phyloP scores from a whole-genome alignment of 2,797 vertebrate genomes.

The Amphiprion clarkii region DNA sequence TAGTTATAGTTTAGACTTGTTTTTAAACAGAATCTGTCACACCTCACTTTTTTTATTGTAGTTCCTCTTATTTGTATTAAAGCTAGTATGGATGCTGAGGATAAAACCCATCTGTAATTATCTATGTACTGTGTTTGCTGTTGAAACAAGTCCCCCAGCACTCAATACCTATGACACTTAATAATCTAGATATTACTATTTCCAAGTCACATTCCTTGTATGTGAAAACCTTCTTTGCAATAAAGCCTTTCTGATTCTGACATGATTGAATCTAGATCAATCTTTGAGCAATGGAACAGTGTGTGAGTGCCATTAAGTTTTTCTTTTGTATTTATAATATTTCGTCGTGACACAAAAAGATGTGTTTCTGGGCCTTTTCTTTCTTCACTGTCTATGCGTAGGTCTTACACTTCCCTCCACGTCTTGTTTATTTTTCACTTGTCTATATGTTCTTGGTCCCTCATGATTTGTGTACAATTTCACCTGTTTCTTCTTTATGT shows the following conservation, averaged over 20 bases:
- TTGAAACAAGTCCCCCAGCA: too few species aligned
- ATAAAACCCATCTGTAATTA: slow-evolving; percentile 1
- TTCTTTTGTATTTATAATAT: too few species aligned
- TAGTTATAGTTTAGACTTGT: not conserved
- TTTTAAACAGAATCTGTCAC: not conserved
- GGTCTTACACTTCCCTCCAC: not conserved
- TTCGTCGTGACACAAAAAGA: too few species aligned
- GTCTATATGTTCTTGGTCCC: slow-evolving; percentile 3
- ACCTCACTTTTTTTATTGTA: not conserved
- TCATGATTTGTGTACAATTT: not conserved
- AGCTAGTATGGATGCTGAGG: not conserved
- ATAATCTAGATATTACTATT: too few species aligned
- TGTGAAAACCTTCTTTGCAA: too few species aligned
- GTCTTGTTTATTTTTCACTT: slow-evolving; percentile 9
- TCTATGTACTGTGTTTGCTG: not conserved
- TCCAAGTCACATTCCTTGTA: too few species aligned
- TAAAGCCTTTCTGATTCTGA: not conserved
- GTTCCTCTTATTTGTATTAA: not conserved
- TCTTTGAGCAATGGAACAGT: too few species aligned
- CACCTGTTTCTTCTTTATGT: not conserved
- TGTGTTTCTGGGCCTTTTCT: slow-evolving; percentile 1
- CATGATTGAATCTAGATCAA: not conserved
- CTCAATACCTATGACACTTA: too few species aligned
- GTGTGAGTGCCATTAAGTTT: too few species aligned
- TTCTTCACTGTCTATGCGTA: not conserved